These are phyloP conservation scores for Torymus auratus DNA, from an alignment of 2,888 invertebrate genomes.

Conservation along the genomic window DNA sequence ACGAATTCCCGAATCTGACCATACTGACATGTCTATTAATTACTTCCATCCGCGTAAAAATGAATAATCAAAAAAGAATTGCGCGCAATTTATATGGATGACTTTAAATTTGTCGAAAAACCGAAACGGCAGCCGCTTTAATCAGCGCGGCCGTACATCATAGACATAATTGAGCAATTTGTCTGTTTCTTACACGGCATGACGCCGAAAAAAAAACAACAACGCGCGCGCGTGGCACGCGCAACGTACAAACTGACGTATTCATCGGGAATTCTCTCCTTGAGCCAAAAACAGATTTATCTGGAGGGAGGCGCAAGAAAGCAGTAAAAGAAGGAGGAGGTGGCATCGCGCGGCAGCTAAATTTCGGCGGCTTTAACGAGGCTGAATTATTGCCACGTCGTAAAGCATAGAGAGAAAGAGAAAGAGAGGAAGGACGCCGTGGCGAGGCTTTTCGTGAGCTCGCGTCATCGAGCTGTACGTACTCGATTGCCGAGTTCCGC, in stretches of 20 bases:
- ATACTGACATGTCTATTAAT: constrained; percentile 21
- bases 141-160: constrained; percentile 47
- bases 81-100: background rate
- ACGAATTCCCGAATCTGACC: too few relatives aligned
- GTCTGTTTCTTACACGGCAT: constrained; percentile 40
- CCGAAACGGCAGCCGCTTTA: constrained; percentile 6
- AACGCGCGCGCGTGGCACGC: background rate
- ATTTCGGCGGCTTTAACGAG: constrained; percentile 52
- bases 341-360: constrained; percentile 18
- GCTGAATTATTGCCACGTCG: constrained; percentile 45
- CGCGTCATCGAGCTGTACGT: background rate
- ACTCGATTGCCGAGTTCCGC: background rate
- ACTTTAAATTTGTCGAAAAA: background rate
- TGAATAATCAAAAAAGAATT: too few relatives aligned
- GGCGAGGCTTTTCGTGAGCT: too few relatives aligned
- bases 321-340: background rate
- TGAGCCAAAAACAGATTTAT: constrained; percentile 54
- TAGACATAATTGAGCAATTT: constrained; percentile 53
- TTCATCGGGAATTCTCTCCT: constrained; percentile 41
- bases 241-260: constrained; percentile 30
- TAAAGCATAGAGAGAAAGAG: constrained; percentile 3
- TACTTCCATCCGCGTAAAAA: background rate
- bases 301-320: constrained; percentile 4
- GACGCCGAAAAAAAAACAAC: background rate
- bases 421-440: too few relatives aligned